Evolutionary conservation across 2,888 invertebrate species (phyloP), one percentile per base, ranked within the genome.

Genomic region (Theretra japonica): DNA sequence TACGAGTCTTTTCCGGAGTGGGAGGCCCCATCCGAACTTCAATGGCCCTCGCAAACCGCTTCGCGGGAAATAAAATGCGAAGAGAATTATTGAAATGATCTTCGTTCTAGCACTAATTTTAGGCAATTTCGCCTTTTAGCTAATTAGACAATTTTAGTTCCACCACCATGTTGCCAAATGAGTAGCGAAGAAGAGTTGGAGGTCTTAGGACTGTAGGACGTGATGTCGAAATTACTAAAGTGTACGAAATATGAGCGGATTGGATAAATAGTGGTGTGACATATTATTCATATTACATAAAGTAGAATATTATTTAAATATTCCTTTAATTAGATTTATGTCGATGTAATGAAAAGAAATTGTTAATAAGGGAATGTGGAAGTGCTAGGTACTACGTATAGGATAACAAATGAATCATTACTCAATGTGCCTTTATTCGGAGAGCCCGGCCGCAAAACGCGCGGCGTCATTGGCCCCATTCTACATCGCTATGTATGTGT

Each of bases 151-250:
- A 90, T 87, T 89, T 90, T 90, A 90, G 89, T 93, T 93, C 86
- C 92, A 94, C 89, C 94, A 94, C 93, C 93, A 90, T 86, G 94
- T 93, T 94, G 94, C 94, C 94, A 94, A 94, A 89, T 86, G 88
- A 88, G 87, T 91, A 92, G 90, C 88, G 86, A 84, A 82, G 86
- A 85, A 81, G 79, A 86, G 83, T 88, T 88, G 86, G 85, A 87
- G 87, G 87, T 90, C 86, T 88, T 90, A 91, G 86, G 88, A 89
- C 88, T 83, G 48, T 84, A 91, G 89, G 84, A 92, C 92, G 90
- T 92, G 92, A 93, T 92, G 90, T 86, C 87, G 86, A 89, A 88
- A 83, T 88, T 88, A 88, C 87, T 88, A 87, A 88, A 85, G 84
- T 88, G 89, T 92, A 89, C 83, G 89, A 88, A 83, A 86, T 82